Evolutionary conservation across 2,113 vertebrate species (phyloP).

Genomic region (Pungitius pungitius): DNA sequence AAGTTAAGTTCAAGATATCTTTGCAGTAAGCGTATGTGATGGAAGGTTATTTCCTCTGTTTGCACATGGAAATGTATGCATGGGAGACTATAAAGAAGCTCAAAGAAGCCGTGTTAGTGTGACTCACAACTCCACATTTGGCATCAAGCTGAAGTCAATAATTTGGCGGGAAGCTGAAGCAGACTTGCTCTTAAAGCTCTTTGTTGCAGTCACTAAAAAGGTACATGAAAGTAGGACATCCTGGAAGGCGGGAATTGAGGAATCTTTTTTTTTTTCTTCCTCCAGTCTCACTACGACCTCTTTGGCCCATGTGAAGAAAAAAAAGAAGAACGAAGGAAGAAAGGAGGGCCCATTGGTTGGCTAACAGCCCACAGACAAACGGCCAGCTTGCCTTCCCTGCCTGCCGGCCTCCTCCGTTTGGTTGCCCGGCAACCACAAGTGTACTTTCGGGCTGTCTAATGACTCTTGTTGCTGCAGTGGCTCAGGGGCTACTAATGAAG

Average conservation of each 20-base stretch:
- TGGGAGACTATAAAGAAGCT: slow-evolving; percentile 34
- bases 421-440: slow-evolving; percentile 81
- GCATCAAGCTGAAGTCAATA: slow-evolving; percentile 46
- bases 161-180: slow-evolving; percentile 56
- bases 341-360: slow-evolving; percentile 75
- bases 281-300: slow-evolving; percentile 64
- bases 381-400: slow-evolving; percentile 62
- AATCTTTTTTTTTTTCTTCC: slow-evolving; percentile 36
- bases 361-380: slow-evolving; percentile 67
- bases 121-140: slow-evolving; percentile 34
- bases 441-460: slow-evolving; percentile 77
- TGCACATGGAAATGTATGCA: slow-evolving; percentile 30
- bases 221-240: slow-evolving; percentile 75
- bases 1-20: slow-evolving; percentile 54
- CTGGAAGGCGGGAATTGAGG: slow-evolving; percentile 63
- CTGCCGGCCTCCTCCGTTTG: slow-evolving; percentile 63
- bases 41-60: slow-evolving; percentile 25
- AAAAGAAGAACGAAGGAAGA: slow-evolving; percentile 52
- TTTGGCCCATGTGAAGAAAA: slow-evolving; percentile 62
- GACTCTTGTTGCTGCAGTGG: slow-evolving; percentile 77
- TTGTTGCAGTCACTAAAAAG: slow-evolving; percentile 68
- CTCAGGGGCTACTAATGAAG: slow-evolving; percentile 77
- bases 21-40: slow-evolving; percentile 11
- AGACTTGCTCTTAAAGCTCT: slow-evolving; percentile 61
- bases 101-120: slow-evolving; percentile 28